phyloP scores from a whole-genome alignment of 2,797 vertebrate genomes.

The Cirrhinus mrigala region DNA sequence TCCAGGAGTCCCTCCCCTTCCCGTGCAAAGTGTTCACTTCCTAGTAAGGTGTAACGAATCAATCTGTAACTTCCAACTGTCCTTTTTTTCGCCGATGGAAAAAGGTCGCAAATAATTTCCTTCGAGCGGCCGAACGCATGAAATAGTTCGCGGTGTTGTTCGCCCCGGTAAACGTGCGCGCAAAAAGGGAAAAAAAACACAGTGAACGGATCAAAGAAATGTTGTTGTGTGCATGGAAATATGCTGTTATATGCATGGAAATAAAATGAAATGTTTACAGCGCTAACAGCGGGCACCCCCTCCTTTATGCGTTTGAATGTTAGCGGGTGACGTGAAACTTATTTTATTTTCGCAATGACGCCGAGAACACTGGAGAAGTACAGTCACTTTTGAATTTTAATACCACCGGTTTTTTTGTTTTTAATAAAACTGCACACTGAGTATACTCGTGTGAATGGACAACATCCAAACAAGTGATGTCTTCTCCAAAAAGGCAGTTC shows the following conservation, averaged over 20 bases:
- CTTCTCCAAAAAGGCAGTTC: constrained; percentile 42
- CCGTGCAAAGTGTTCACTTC: constrained; percentile 87
- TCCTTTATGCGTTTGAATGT: constrained; percentile 30
- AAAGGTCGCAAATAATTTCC: constrained; percentile 22
- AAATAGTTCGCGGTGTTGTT: neutral
- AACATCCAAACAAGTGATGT: constrained; percentile 40
- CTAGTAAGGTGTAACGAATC: constrained; percentile 95
- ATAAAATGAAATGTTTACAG: constrained; percentile 11
- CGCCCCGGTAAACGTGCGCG: neutral
- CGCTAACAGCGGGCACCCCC: neutral
- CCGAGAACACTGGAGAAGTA: neutral
- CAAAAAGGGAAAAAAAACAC: neutral
- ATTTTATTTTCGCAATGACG: constrained; percentile 13
- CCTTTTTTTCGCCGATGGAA: constrained; percentile 57
- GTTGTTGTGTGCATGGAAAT: neutral
- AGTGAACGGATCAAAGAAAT: neutral
- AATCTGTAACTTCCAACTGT: constrained; percentile 86
- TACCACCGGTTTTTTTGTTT: neutral
- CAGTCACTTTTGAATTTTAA: constrained; percentile 6
- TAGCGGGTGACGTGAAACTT: constrained; percentile 40
- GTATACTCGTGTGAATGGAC: neutral
- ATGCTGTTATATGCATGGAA: neutral
- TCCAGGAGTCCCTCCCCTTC: constrained; percentile 91
- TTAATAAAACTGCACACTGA: neutral
- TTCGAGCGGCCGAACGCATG: neutral